Base-by-base conservation (phyloP, 2,888 invertebrate species). In the Argyresthia albistria region DNA sequence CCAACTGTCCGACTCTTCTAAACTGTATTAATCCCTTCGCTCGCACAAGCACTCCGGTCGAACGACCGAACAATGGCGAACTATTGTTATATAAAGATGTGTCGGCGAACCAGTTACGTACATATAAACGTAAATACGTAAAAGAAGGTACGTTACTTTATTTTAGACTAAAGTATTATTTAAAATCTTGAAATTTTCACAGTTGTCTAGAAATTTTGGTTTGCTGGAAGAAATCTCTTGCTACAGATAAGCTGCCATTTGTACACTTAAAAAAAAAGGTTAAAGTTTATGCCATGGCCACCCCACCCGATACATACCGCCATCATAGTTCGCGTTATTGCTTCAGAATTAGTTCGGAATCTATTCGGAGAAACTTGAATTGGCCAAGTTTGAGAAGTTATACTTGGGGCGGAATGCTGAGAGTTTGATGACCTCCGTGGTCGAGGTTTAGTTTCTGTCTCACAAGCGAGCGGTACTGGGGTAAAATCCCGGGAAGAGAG, bases 291-390 rank as follows among this genome's bases (percentile, higher is more conserved):
- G 1, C 16, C 46, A 46, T 8, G 46, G 46, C 25, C 46, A 46
- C 46, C 46, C 46, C n/a, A 35, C 39, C 11, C 25, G 8, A 4
- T 10, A 45, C 1, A 35, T 35, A 7, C 46, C 46, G 25, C 46
- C 35, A 46, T 46, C 46, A 46, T 46, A 46, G 46, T 46, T 46
- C 25, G 6, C n/a, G 46, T 35, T 25, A 46, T 46, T 46, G 46
- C 46, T 46, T 25, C n/a, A 25, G 46, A 46, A 46, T 46, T 35
- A 46, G 25, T 46, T 46, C 11, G 35, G n/a, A 46, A 25, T 46
- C 25, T 46, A 35, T 35, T 25, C 46, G 46, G 25, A n/a, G n/a
- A 25, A 46, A 46, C 46, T 46, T 46, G 46, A 25, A 46, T 46
- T 46, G 35, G 46, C 25, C 25, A 35, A 46, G 46, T 46, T 46